phyloP scores from a whole-genome alignment of 2,888 invertebrate species.

The Phymatocera aterrima region DNA sequence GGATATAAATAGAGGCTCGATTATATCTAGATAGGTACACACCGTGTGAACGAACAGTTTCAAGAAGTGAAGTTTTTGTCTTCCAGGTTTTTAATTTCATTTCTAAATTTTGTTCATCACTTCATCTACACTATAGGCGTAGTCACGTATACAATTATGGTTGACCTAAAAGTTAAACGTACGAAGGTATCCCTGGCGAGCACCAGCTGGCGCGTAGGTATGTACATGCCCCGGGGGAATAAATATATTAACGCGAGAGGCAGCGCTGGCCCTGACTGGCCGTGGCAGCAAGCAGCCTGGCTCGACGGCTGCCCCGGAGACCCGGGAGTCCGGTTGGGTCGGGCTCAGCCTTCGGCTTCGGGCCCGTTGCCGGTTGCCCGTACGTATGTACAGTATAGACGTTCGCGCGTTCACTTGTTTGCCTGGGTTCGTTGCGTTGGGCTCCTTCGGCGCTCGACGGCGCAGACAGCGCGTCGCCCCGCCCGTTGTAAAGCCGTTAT shows the following conservation, averaged over 20 bases:
- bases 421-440: constrained; percentile 28
- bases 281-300: constrained; percentile 34
- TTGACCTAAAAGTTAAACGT: constrained; percentile 44
- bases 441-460: constrained; percentile 45
- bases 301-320: constrained; percentile 42
- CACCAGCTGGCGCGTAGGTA: constrained; percentile 45
- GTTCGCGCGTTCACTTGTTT: constrained; percentile 12
- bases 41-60: not conserved
- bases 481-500: constrained; percentile 46
- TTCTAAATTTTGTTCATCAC: not conserved
- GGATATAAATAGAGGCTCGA: not conserved
- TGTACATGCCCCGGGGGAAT: constrained; percentile 44
- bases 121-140: constrained; percentile 30
- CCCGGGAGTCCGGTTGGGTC: constrained; percentile 36
- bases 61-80: not conserved
- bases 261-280: constrained; percentile 44
- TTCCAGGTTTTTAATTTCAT: not conserved
- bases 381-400: not conserved
- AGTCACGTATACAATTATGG: constrained; percentile 42
- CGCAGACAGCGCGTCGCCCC: constrained; percentile 46
- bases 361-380: constrained; percentile 40
- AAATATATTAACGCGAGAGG: constrained; percentile 46
- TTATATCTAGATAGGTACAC: not conserved
- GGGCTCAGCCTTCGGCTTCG: constrained; percentile 39
- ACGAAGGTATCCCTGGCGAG: constrained; percentile 45